Conservation (phyloP, 2,797 vertebrate genomes). For the Phoebastria nigripes region DNA sequence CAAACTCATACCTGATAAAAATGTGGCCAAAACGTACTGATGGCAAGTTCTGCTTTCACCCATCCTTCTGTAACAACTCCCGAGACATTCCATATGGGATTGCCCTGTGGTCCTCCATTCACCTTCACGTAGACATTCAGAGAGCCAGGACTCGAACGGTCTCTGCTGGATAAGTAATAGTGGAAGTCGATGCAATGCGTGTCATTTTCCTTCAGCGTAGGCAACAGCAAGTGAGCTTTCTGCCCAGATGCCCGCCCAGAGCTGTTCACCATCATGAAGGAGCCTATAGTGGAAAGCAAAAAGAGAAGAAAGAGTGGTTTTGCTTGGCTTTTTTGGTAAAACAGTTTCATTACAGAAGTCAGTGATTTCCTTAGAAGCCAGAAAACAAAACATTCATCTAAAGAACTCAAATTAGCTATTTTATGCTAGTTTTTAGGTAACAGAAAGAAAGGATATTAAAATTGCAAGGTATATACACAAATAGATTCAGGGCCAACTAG, state of each 20-base stretch:
- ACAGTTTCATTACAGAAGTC: not conserved
- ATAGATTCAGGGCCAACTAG: not conserved
- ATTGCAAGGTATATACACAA: not conserved
- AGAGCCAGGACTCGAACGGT: constrained; percentile 88
- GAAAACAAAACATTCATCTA: not conserved
- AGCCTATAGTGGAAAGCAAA: constrained; percentile 75
- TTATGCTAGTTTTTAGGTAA: not conserved
- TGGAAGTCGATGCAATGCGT: constrained; percentile 98
- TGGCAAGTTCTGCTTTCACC: constrained; percentile 94
- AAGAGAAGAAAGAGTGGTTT: not conserved
- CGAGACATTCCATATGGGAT: constrained; percentile 93
- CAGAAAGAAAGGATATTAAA: not conserved
- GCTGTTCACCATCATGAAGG: constrained; percentile 96
- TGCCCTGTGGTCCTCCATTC: constrained; percentile 92
- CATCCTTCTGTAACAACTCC: constrained; percentile 91
- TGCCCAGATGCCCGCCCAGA: constrained; percentile 92
- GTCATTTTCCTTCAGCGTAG: constrained; percentile 93
- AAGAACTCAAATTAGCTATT: not conserved
- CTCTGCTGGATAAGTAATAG: constrained; percentile 90
- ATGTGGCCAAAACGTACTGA: constrained; percentile 97
- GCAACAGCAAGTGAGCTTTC: constrained; percentile 93
- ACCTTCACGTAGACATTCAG: constrained; percentile 95
- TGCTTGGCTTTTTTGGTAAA: not conserved
- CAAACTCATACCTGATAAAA: constrained; percentile 87
- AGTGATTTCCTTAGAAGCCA: not conserved